A percentile compares a stretch with the other conserved stretches of the same genome.
phyloP scores from a whole-genome alignment of 2,113 vertebrate species.

The Callipepla squamata region DNA sequence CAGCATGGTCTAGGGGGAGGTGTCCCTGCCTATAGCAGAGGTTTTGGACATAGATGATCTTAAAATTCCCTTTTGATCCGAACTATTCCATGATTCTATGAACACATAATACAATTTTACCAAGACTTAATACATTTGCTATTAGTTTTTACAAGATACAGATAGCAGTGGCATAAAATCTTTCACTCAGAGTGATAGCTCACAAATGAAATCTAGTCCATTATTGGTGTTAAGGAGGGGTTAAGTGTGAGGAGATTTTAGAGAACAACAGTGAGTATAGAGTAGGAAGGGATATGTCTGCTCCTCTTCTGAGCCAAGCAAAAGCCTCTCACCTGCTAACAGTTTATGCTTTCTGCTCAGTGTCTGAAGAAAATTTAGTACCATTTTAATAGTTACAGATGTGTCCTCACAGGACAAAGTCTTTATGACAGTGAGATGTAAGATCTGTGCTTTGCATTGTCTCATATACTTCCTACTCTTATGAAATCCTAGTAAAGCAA shows the following conservation, averaged over 20 bases:
- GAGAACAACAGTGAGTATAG: not conserved
- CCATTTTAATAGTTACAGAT: not conserved
- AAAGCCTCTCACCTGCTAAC: not conserved
- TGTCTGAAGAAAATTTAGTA: not conserved
- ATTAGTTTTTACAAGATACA: not conserved
- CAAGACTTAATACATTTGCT: not conserved
- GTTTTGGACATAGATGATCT: too few relatives aligned
- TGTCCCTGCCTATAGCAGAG: too few relatives aligned
- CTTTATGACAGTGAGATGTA: not conserved
- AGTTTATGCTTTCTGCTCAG: not conserved
- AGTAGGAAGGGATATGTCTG: accelerated
- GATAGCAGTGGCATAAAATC: not conserved
- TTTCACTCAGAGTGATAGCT: not conserved
- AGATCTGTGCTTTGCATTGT: not conserved
- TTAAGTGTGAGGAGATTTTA: not conserved
- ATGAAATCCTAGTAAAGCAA: not conserved
- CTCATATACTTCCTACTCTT: not conserved
- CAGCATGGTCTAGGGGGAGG: too few relatives aligned
- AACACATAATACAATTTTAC: accelerated
- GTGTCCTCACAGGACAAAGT: not conserved
- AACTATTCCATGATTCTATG: too few relatives aligned
- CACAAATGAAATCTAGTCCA: not conserved
- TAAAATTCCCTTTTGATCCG: too few relatives aligned
- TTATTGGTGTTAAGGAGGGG: not conserved
- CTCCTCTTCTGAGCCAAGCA: not conserved